Evolutionary conservation across 2,888 invertebrate genomes (phyloP).

Genomic region (Meliscaeva auricollis): DNA sequence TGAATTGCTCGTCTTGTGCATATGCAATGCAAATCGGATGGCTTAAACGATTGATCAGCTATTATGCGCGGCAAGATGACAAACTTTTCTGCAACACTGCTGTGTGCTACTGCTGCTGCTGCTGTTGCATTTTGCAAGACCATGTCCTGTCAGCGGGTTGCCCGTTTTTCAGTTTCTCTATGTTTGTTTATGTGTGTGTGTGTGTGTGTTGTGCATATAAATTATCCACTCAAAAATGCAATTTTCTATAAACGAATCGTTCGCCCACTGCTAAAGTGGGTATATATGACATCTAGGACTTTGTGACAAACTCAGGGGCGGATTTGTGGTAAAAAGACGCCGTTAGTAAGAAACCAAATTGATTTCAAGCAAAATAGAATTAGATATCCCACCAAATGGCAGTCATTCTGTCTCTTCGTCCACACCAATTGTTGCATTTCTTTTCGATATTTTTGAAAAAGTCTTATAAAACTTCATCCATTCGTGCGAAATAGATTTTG

Average conservation of each 20-base stretch:
- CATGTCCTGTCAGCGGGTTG: conserved; percentile 40
- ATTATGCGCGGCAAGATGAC: conserved; percentile 74
- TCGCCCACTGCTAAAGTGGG: conserved; percentile 24
- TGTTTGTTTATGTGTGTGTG: not conserved
- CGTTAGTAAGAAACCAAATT: too few species aligned
- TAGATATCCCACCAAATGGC: too few species aligned
- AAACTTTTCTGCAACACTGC: conserved; percentile 52
- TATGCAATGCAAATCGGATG: conserved; percentile 60
- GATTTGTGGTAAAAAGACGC: too few species aligned
- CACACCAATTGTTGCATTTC: too few species aligned
- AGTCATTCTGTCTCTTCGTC: too few species aligned
- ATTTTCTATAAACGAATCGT: conserved; percentile 78
- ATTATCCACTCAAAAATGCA: conserved; percentile 80
- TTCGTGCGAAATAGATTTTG: too few species aligned
- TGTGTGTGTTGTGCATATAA: conserved; percentile 78
- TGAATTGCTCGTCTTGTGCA: conserved; percentile 54
- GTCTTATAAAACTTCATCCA: too few species aligned
- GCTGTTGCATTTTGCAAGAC: conserved; percentile 42
- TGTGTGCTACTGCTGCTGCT: not conserved
- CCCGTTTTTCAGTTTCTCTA: not conserved
- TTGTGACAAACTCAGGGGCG: conserved; percentile 10
- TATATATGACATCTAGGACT: conserved; percentile 31
- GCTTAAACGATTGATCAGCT: conserved; percentile 76
- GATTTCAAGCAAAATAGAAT: too few species aligned
- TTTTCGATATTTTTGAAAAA: too few species aligned